A percentile compares a stretch with the other conserved stretches of the same genome.
phyloP scores from a whole-genome alignment of 2,797 vertebrate species.

The Phrynocephalus vlangalii region DNA sequence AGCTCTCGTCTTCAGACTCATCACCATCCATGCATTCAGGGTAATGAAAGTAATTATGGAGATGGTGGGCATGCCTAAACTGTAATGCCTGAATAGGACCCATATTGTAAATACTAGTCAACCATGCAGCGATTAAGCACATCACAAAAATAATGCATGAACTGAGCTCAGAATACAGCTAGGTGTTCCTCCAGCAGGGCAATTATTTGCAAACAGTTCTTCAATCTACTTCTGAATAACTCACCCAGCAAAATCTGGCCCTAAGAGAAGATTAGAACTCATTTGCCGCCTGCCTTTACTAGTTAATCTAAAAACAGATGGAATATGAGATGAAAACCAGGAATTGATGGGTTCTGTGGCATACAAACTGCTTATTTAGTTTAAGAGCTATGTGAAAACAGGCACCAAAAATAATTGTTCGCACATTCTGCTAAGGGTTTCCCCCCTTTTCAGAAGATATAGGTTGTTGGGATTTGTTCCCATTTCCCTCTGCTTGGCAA shows the following conservation, averaged over 20 bases:
- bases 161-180: neutral
- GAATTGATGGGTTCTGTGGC: slow-evolving; percentile 40
- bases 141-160: neutral
- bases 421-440: slow-evolving; percentile 38
- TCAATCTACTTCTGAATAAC: slow-evolving; percentile 30
- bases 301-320: slow-evolving; percentile 68
- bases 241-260: slow-evolving; percentile 53
- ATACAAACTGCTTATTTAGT: slow-evolving; percentile 54
- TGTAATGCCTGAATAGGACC: too few relatives aligned
- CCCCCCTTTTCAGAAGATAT: neutral
- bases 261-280: slow-evolving; percentile 57
- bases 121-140: neutral
- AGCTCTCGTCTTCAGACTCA: too few relatives aligned
- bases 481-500: neutral
- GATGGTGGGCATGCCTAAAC: too few relatives aligned
- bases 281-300: slow-evolving; percentile 64
- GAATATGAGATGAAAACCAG: slow-evolving; percentile 67
- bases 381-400: slow-evolving; percentile 44
- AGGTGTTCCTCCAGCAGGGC: neutral
- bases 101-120: neutral
- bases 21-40: too few relatives aligned
- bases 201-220: slow-evolving; percentile 27
- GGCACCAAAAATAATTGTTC: slow-evolving; percentile 21
- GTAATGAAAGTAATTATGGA: too few relatives aligned
- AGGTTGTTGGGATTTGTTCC: neutral